Conservation (phyloP, 2,113 vertebrate genomes). For the Sceloporus undulatus region DNA sequence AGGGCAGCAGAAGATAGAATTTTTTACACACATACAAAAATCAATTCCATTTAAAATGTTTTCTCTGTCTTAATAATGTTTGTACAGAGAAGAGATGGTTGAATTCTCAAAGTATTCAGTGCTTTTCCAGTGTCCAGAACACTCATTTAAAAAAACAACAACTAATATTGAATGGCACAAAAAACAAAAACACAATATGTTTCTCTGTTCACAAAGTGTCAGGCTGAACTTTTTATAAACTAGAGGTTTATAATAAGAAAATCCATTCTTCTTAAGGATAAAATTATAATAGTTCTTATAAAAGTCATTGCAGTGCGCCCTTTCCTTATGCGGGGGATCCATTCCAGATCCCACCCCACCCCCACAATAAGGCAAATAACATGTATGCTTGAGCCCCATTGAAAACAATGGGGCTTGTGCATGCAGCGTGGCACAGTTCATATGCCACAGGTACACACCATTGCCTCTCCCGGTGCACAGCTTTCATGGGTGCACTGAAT, state of each 20-base stretch:
- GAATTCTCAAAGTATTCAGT: conserved; percentile 1
- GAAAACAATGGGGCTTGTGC: too few relatives aligned
- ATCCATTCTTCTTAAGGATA: background rate
- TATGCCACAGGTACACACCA: too few relatives aligned
- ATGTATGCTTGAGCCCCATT: too few relatives aligned
- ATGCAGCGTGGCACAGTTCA: too few relatives aligned
- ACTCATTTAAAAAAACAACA: too few relatives aligned
- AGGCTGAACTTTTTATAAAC: background rate
- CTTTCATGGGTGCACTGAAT: too few relatives aligned
- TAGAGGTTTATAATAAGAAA: background rate
- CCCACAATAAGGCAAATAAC: too few relatives aligned
- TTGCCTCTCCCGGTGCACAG: too few relatives aligned
- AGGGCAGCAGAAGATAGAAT: conserved; percentile 8
- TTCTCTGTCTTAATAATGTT: conserved; percentile 25
- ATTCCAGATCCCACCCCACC: too few relatives aligned
- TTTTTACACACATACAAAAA: conserved; percentile 23
- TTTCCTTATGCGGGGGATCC: too few relatives aligned
- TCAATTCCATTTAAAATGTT: conserved; percentile 36
- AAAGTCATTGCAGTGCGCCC: background rate
- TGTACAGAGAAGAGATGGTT: background rate
- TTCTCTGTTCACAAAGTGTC: background rate
- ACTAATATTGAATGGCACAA: background rate
- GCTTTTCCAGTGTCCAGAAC: background rate
- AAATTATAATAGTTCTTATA: background rate
- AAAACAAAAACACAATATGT: background rate